Percentiles rank a stretch among this genome's conserved stretches.
Evolutionary conservation across 2,797 vertebrate genomes (phyloP).

Genomic region (Sebastes diploproa): DNA sequence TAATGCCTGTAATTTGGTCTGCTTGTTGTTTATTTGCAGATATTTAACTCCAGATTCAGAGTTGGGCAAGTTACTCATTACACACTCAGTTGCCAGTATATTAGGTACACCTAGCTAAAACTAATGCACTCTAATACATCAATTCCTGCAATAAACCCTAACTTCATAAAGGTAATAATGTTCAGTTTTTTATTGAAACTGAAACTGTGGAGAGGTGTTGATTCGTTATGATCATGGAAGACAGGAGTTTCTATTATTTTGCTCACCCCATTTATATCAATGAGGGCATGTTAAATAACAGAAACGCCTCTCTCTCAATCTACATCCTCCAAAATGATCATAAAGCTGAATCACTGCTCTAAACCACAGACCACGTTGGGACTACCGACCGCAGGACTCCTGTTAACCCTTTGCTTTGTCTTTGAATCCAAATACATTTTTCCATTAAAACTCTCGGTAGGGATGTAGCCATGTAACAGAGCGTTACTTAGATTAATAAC

Average conservation of each 20-base stretch:
- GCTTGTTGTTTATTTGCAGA: neutral
- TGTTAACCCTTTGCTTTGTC: too few species aligned
- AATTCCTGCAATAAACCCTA: neutral
- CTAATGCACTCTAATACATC: neutral
- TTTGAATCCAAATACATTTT: accelerated
- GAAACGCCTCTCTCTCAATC: too few species aligned
- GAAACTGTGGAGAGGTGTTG: too few species aligned
- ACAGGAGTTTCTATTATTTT: too few species aligned
- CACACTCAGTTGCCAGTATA: neutral
- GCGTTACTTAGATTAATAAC: neutral
- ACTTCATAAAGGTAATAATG: too few species aligned
- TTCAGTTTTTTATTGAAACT: too few species aligned
- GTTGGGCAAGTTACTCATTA: neutral
- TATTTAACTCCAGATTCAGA: neutral
- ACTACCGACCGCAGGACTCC: neutral
- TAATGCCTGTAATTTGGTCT: neutral
- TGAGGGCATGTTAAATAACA: too few species aligned
- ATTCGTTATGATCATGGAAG: too few species aligned
- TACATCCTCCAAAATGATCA: too few species aligned
- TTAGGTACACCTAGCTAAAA: neutral
- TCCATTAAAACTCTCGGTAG: too few species aligned
- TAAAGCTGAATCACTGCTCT: too few species aligned
- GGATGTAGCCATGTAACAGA: neutral
- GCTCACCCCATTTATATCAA: too few species aligned
- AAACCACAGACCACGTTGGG: neutral